A percentile compares a stretch with the other conserved stretches of the same genome.
Conservation (phyloP, 2,888 invertebrate genomes). For the Cataglyphis cursor region DNA sequence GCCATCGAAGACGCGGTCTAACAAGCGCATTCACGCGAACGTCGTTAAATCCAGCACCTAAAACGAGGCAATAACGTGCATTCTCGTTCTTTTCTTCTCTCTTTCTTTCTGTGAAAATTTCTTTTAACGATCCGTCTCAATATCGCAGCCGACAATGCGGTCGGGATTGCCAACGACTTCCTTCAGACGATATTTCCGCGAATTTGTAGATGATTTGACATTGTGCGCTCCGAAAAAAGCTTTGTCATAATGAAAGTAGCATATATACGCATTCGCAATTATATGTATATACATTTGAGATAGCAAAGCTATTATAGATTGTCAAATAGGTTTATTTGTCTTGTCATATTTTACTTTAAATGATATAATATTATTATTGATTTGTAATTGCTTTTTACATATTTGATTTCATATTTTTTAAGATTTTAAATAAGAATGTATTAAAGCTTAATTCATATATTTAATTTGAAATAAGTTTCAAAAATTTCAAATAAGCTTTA, state of each 20-base stretch:
- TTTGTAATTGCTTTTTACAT: background rate
- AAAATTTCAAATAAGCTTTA: background rate
- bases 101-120: constrained; percentile 59
- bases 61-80: constrained; percentile 73
- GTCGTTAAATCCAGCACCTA: constrained; percentile 69
- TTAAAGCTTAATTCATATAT: background rate
- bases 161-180: constrained; percentile 75
- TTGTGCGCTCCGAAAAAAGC: constrained; percentile 54
- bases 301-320: background rate
- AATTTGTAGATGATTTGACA: constrained; percentile 39
- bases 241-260: background rate
- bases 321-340: no score
- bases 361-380: background rate
- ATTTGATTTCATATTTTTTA: background rate
- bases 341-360: background rate
- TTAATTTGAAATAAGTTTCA: background rate
- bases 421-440: background rate
- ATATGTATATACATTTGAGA: background rate
- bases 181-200: constrained; percentile 70
- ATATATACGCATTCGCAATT: background rate
- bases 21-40: constrained; percentile 70
- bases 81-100: constrained; percentile 54
- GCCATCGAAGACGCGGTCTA: constrained; percentile 61
- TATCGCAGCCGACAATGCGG: constrained; percentile 70
- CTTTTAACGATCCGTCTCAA: constrained; percentile 72